Evolutionary conservation across 2,113 vertebrate species (phyloP), one percentile per base, ranked within the genome.

Genomic region (Lathamus discolor): DNA sequence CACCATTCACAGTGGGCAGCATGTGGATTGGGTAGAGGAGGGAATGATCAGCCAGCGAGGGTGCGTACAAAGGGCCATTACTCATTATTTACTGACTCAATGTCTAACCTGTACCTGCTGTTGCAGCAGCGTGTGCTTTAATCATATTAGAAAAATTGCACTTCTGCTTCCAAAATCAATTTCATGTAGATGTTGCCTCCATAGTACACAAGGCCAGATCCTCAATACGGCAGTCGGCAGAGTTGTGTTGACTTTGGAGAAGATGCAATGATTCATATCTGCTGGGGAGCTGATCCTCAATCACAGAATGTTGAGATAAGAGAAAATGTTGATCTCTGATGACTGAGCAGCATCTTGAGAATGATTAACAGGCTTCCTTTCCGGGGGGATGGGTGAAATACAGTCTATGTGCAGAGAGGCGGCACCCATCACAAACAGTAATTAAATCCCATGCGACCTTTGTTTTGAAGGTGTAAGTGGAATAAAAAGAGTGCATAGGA

Each of bases 141-240:
- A 96, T 94, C 52, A 46, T 57, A 88, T 93, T 92, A 92, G 70
- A 86, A 95, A 92, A 96, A 92, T 82, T 88, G 46, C 83, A 82
- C 73, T 86, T 93, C 62, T 92, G 88, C 74, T 91, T 96, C 88
- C 95, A 94, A 96, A 96, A 93, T 91, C 84, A 91, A 93, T 93
- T 92, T 95, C n/a, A 87, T 83, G 63, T 57, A 87, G 88, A 93
- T 83, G 77, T 76, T 96, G 74, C 78, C 63, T 79, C 70, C 39
- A 46, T 78, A 87, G 90, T 88, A 76, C 17, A 62, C 31, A 43
- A 78, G 88, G 83, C 69, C 93, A 76, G 74, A 85, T 87, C 86
- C 70, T 92, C 88, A 95, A 43, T 80, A 94, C 91, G 77, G 77
- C 80, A 83, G 91, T 85, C 92, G 91, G 73, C 73, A 73, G 52